A percentile compares a stretch with the other conserved stretches of the same genome.
Conservation (phyloP, 2,888 invertebrate species). For the Falcaria lacertinaria region DNA sequence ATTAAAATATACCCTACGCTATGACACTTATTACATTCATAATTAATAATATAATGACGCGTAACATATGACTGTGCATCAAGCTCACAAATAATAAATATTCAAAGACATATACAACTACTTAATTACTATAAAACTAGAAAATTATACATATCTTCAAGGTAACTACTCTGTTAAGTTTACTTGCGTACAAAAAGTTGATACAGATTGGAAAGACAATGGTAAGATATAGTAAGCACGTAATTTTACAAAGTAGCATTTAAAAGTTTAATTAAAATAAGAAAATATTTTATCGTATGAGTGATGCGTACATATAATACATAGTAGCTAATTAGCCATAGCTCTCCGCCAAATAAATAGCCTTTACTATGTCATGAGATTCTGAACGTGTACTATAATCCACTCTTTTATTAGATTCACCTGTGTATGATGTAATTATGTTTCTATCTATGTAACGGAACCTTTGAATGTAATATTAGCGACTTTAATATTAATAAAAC, state of each 20-base stretch:
- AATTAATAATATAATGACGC: constrained; percentile 29
- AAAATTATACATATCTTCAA: constrained; percentile 23
- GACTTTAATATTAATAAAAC: no score
- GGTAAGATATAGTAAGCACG: not conserved
- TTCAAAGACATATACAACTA: constrained; percentile 13
- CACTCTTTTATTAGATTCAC: no score
- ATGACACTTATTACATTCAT: constrained; percentile 43
- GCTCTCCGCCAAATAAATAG: not conserved
- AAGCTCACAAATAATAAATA: constrained; percentile 36
- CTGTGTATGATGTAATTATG: no score
- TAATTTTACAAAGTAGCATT: not conserved
- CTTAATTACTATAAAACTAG: constrained; percentile 27
- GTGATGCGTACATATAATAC: not conserved
- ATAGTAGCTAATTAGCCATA: not conserved
- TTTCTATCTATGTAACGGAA: no score
- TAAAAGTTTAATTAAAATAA: not conserved
- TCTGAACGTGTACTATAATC: no score
- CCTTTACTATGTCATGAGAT: no score
- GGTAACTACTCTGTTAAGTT: constrained; percentile 29
- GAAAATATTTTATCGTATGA: not conserved
- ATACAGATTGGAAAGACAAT: not conserved
- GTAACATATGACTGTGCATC: constrained; percentile 44
- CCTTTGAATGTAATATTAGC: no score
- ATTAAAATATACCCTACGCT: constrained; percentile 47
- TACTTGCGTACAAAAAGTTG: not conserved